A percentile compares a stretch with the other conserved stretches of the same genome.
phyloP scores from a whole-genome alignment of 2,888 invertebrate species.

The Cacoxenus indagator region DNA sequence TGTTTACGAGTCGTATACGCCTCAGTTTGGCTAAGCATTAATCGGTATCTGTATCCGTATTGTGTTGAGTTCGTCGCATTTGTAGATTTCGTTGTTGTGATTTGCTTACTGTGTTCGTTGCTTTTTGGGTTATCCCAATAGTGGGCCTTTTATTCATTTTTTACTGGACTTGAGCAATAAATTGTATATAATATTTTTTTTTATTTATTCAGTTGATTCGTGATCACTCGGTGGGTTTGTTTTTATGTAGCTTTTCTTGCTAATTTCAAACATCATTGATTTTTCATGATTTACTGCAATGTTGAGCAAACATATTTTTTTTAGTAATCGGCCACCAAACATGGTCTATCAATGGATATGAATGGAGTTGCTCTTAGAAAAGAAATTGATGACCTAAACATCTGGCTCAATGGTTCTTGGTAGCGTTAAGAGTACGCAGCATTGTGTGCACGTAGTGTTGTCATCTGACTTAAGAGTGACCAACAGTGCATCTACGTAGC shows the following conservation, averaged over 20 bases:
- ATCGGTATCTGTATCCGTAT: neutral
- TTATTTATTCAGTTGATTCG: slow-evolving; percentile 54
- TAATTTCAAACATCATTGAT: slow-evolving; percentile 60
- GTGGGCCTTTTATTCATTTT: neutral
- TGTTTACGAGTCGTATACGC: neutral
- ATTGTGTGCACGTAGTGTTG: no score
- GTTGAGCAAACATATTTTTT: neutral
- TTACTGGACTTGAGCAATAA: neutral
- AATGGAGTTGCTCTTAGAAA: no score
- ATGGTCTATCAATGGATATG: no score
- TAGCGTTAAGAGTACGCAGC: no score
- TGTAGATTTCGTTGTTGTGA: neutral
- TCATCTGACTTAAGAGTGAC: no score
- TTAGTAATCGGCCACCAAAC: neutral
- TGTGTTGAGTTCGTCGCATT: neutral
- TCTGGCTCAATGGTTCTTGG: no score
- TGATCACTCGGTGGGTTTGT: slow-evolving; percentile 18
- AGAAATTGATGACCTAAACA: no score
- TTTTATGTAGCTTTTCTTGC: slow-evolving; percentile 35
- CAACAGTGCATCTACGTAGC: no score
- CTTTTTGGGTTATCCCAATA: no score
- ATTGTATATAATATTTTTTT: no score
- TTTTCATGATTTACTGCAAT: slow-evolving; percentile 50
- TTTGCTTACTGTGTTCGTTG: neutral
- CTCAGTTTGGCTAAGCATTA: neutral